A percentile compares a stretch with the other conserved stretches of the same genome.
phyloP scores from a whole-genome alignment of 2,888 invertebrate genomes.

The Argyresthia albistria region DNA sequence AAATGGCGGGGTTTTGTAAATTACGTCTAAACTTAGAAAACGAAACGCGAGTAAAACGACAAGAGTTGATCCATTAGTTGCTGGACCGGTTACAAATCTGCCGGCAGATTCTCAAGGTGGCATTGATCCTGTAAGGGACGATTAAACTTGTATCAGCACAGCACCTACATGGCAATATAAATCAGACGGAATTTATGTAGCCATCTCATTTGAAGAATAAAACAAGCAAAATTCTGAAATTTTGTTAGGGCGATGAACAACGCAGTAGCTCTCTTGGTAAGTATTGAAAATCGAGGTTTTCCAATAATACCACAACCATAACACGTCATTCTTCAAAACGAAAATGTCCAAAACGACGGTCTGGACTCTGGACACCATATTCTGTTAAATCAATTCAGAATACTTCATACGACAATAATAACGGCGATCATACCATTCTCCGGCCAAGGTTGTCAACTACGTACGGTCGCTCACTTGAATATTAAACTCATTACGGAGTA shows the following conservation, averaged over 20 bases:
- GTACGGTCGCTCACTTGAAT: slow-evolving; percentile 28
- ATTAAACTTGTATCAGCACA: background rate
- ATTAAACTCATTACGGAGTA: slow-evolving; percentile 35
- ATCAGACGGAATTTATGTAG: background rate
- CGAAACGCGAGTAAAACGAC: background rate
- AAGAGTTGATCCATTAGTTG: background rate
- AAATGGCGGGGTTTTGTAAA: background rate
- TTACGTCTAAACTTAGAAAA: slow-evolving; percentile 1
- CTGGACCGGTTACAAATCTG: slow-evolving; percentile 1
- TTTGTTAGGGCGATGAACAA: no score
- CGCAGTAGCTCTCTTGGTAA: no score
- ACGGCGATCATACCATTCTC: slow-evolving; percentile 42
- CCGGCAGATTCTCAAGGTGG: background rate
- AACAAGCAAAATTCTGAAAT: no score
- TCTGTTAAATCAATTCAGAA: background rate
- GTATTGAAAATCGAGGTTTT: no score
- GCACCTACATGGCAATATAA: background rate
- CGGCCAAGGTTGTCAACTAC: slow-evolving; percentile 41
- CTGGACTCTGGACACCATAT: slow-evolving; percentile 11
- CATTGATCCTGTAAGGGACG: background rate
- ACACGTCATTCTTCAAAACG: no score
- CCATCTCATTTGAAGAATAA: no score
- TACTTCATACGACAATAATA: slow-evolving; percentile 21
- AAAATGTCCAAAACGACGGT: slow-evolving; percentile 35
- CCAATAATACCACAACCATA: no score